Conservation (phyloP, 2,888 invertebrate species). For the Macrosiphum euphorbiae region DNA sequence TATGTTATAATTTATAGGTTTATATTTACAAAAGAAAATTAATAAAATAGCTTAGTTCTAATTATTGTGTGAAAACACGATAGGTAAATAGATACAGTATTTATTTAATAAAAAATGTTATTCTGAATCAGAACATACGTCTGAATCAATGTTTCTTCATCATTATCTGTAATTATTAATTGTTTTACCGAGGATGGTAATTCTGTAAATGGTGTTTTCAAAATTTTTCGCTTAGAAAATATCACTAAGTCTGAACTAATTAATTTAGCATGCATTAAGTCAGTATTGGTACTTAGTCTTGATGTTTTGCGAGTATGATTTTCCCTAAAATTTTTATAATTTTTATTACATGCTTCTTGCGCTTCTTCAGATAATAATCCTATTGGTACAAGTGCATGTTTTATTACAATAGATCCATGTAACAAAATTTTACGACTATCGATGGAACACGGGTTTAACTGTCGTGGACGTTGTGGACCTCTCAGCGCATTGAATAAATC, state of each 20-base stretch:
- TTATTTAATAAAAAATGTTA: no score
- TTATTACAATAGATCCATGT: background rate
- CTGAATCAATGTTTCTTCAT: background rate
- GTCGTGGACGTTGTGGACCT: no score
- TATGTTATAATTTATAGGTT: no score
- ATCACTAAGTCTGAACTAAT: no score
- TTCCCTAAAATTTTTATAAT: slow-evolving; percentile 25
- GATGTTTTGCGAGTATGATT: background rate
- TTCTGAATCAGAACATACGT: no score
- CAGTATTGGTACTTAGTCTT: slow-evolving; percentile 6
- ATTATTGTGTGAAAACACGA: no score
- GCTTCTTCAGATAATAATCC: no score
- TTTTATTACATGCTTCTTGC: slow-evolving; percentile 17
- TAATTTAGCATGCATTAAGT: slow-evolving; percentile 24
- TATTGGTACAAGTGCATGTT: background rate
- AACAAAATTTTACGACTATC: background rate
- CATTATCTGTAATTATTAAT: slow-evolving; percentile 16
- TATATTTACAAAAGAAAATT: no score
- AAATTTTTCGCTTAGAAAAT: no score
- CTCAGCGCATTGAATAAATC: background rate
- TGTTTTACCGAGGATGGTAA: background rate
- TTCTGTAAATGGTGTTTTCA: background rate
- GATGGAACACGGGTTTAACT: background rate
- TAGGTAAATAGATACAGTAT: no score
- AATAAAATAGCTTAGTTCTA: no score